Base-by-base conservation (phyloP, 2,888 invertebrate genomes). In the Opisthograptis luteolata region DNA sequence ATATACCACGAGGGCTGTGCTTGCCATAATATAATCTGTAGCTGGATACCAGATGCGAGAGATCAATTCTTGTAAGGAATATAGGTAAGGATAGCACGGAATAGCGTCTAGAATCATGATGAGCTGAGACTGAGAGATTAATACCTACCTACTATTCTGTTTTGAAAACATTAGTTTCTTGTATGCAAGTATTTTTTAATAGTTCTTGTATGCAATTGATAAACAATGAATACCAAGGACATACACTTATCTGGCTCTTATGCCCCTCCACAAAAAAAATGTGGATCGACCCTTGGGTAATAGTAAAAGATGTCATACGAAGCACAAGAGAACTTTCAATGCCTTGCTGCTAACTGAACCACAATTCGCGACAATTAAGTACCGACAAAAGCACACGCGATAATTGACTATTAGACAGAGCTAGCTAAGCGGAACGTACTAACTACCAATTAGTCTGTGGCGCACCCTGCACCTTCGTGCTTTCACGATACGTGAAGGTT, bases 401-500 rank as follows among this genome's bases (percentile, higher is more conserved):
- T 35, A 8, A 39, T 46, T 32, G 32, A 9, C 42, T 31, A 49
- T 49, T 49, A 43, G 32, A 28, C 27, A 37, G 15, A 8, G 15
- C 46, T 12, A 39, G 42, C 43, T 25, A 17, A 43, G 43, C 32
- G 49, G 22, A 36, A 42, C 41, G 14, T n/a, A 42, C 36, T 42
- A 27, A 48, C 37, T 49, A 24, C 13, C 14, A 17, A 34, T 39
- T 14, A 19, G 22, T 31, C 44, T 44, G 40, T 40, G 44, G 28
- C 20, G 28, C 20, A 2, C 24, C 24, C 39, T 41, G 28, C 25
- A 34, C 20, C 30, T 39, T 41, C 55, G 28, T 12, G 28, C 47
- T 56, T 41, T 46, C 50, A 51, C 43, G 60, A 45, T 46, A 20
- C 30, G 17, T 34, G 19, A 39, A 37, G 55, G 60, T 53, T 60